These are phyloP conservation scores for Geopemphigus sp. DNA, from an alignment of 1,140 invertebrate species.

Conservation along the genomic window DNA sequence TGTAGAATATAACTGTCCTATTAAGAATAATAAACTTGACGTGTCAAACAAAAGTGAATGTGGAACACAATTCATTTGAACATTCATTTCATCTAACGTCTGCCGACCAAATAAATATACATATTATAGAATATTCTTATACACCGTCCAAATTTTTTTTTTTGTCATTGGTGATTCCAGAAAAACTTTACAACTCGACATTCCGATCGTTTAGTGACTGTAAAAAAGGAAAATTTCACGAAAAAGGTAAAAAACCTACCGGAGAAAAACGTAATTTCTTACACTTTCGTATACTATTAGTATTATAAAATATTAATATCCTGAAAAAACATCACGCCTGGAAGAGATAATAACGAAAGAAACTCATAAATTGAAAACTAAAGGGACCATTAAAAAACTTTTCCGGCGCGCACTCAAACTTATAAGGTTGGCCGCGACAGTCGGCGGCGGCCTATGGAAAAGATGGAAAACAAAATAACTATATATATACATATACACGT, in stretches of 20 bases:
- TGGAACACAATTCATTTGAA: too few relatives aligned
- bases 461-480: too few relatives aligned
- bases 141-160: background rate
- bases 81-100: too few relatives aligned
- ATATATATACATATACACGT: too few relatives aligned
- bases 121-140: too few relatives aligned
- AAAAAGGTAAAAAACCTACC: background rate
- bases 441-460: too few relatives aligned
- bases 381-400: constrained; percentile 47
- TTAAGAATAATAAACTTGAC: too few relatives aligned
- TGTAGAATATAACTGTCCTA: too few relatives aligned
- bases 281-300: background rate
- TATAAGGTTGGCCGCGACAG: background rate
- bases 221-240: constrained; percentile 1
- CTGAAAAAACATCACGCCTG: constrained; percentile 42
- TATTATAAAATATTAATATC: constrained; percentile 45
- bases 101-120: too few relatives aligned
- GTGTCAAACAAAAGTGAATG: too few relatives aligned
- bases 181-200: background rate
- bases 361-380: constrained; percentile 47
- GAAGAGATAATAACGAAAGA: constrained; percentile 35
- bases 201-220: background rate
- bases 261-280: constrained; percentile 15
- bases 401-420: constrained; percentile 21
- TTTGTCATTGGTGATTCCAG: background rate